Conservation (phyloP, 2,797 vertebrate species). For the Serranus cabrilla region DNA sequence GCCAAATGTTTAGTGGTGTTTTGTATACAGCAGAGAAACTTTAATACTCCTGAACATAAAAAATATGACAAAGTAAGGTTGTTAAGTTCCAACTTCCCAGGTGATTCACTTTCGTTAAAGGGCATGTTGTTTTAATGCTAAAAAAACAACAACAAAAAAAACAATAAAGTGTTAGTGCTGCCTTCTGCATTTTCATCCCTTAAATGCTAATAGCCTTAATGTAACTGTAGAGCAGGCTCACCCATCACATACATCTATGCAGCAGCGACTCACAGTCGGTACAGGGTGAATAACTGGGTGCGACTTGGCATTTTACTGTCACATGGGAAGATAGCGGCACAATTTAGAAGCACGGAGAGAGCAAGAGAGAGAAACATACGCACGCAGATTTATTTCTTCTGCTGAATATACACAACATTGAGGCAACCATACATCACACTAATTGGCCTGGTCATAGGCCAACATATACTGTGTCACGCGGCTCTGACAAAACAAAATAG, state of each 20-base stretch:
- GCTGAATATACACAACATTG: constrained; percentile 62
- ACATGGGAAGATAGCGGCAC: constrained; percentile 41
- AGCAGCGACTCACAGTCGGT: constrained; percentile 20
- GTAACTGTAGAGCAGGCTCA: constrained; percentile 33
- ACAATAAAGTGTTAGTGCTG: constrained; percentile 29
- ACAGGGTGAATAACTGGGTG: constrained; percentile 26
- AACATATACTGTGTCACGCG: constrained; percentile 46
- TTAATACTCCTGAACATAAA: not conserved
- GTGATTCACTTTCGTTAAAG: constrained; percentile 1
- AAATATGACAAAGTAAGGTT: not conserved
- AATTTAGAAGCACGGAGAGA: constrained; percentile 38
- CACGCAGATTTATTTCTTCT: constrained; percentile 57
- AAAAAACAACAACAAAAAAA: not conserved
- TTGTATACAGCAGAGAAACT: not conserved
- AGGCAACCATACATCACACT: constrained; percentile 72
- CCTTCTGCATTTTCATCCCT: not conserved
- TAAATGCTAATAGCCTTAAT: constrained; percentile 36
- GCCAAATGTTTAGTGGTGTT: constrained; percentile 13
- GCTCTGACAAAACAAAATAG: constrained; percentile 48
- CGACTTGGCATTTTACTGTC: constrained; percentile 50
- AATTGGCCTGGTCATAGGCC: constrained; percentile 73
- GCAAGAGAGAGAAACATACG: constrained; percentile 32
- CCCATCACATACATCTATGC: constrained; percentile 11
- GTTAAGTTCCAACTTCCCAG: not conserved
- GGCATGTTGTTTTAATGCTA: constrained; percentile 10